Evolutionary conservation across 2,888 invertebrate genomes (phyloP).

Genomic region (Trilocha varians): DNA sequence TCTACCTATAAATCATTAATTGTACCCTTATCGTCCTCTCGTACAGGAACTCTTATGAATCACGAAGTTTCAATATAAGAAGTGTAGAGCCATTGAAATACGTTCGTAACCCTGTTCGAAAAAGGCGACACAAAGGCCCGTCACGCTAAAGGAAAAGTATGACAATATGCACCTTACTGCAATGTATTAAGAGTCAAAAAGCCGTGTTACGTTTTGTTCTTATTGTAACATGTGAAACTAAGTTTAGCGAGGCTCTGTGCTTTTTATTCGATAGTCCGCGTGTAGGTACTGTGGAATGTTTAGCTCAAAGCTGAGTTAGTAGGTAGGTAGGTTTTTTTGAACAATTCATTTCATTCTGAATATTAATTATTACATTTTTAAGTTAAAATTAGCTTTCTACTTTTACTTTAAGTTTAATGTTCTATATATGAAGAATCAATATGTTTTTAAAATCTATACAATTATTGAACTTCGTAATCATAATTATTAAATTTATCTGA

Average conservation of each 20-base stretch:
- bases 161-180: background rate
- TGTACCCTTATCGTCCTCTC: background rate
- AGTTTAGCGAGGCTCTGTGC: background rate
- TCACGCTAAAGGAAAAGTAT: background rate
- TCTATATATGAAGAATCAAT: too few relatives aligned
- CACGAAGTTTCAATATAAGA: constrained; percentile 12
- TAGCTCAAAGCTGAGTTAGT: too few relatives aligned
- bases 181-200: background rate
- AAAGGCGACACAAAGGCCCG: constrained; percentile 4
- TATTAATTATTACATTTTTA: too few relatives aligned
- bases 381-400: too few relatives aligned
- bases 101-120: constrained; percentile 3
- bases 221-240: background rate
- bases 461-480: too few relatives aligned
- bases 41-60: constrained; percentile 6
- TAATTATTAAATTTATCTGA: too few relatives aligned
- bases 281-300: too few relatives aligned
- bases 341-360: too few relatives aligned
- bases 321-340: too few relatives aligned
- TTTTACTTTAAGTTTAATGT: too few relatives aligned
- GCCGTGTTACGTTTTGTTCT: background rate
- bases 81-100: constrained; percentile 1
- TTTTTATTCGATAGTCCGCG: background rate
- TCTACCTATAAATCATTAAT: background rate
- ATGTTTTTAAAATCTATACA: too few relatives aligned